Evolutionary conservation across 2,113 vertebrate species (phyloP).

Genomic region (Bettongia penicillata): DNA sequence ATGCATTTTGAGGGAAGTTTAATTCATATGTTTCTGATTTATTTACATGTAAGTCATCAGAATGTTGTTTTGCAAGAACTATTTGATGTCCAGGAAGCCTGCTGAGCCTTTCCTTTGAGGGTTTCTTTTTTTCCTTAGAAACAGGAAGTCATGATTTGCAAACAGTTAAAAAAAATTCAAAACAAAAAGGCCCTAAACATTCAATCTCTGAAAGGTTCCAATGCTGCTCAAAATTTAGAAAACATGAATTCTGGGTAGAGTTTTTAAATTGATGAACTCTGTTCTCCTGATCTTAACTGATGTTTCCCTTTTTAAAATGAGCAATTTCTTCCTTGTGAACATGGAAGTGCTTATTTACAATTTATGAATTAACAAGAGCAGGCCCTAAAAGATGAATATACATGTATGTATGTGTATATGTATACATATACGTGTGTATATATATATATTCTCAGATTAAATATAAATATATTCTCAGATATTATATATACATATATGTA

Average conservation of each 20-base stretch:
- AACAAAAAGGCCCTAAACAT: not conserved
- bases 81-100: conserved; percentile 78
- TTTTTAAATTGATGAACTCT: conserved; percentile 15
- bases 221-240: conserved; percentile 61
- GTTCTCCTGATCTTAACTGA: conserved; percentile 56
- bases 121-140: conserved; percentile 48
- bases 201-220: conserved; percentile 61
- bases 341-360: conserved; percentile 31
- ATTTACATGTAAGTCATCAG: conserved; percentile 81
- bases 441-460: conserved; percentile 27
- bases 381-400: conserved; percentile 2
- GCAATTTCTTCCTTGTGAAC: conserved; percentile 64
- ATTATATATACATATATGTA: too few relatives aligned
- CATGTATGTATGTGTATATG: too few relatives aligned
- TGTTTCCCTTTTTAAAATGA: conserved; percentile 24
- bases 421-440: too few relatives aligned
- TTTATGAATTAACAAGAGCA: conserved; percentile 27
- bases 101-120: conserved; percentile 77
- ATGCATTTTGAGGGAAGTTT: conserved; percentile 72
- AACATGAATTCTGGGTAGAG: conserved; percentile 1
- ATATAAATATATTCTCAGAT: conserved; percentile 29
- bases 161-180: conserved; percentile 24
- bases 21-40: conserved; percentile 81
- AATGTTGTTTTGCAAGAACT: conserved; percentile 75
- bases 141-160: conserved; percentile 72